Percentiles rank a stretch among this genome's conserved stretches.
Conservation (phyloP, 2,888 invertebrate genomes). For the Erebia ligea region DNA sequence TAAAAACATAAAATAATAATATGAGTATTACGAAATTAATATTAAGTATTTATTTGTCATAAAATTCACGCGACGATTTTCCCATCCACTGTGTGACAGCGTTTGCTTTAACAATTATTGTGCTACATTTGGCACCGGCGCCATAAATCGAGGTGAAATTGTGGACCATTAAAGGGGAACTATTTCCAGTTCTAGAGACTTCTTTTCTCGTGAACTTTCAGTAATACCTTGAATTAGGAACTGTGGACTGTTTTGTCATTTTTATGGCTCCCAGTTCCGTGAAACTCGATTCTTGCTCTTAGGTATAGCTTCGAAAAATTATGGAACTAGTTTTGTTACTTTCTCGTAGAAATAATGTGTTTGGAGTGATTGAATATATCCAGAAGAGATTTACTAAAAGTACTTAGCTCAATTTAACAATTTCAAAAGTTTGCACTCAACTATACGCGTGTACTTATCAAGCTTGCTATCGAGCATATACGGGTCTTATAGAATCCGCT, state of each 20-base stretch:
- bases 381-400: no score
- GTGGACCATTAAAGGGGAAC: conserved; percentile 28
- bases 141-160: conserved; percentile 27
- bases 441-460: no score
- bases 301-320: no score
- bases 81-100: background rate
- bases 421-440: no score
- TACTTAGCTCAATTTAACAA: no score
- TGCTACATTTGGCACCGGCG: conserved; percentile 17
- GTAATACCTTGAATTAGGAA: conserved; percentile 23
- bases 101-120: conserved; percentile 9
- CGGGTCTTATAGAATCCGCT: no score
- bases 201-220: conserved; percentile 11
- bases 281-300: background rate
- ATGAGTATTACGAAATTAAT: no score
- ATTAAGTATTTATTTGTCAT: background rate
- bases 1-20: no score
- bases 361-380: no score
- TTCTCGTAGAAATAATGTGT: background rate
- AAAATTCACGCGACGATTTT: conserved; percentile 2
- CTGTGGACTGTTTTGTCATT: conserved; percentile 19
- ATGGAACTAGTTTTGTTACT: background rate
- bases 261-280: conserved; percentile 4
- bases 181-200: conserved; percentile 13
- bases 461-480: no score